Evolutionary conservation across 2,797 vertebrate species (phyloP), one percentile per base, ranked within the genome.

Genomic region (Gallinago nigripennis): DNA sequence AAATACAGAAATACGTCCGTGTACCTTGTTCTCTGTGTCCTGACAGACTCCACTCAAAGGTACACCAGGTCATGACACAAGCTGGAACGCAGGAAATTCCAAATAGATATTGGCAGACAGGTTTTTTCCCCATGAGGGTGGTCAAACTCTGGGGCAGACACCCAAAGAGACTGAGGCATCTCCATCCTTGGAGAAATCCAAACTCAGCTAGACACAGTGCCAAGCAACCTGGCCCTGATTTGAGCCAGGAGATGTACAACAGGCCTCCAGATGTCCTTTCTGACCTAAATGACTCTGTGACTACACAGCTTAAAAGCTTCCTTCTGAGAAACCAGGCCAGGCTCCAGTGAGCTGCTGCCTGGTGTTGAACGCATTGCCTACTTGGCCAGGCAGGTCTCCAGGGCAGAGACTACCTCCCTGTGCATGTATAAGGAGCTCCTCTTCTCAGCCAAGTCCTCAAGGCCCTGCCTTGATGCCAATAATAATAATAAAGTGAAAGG

Each of bases 1-100:
- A 86, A 41, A 57, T 6, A 9, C 6, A 78, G 18, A 78, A 86
- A 75, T 61, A 5, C 6, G 1, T 27, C 23, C 7, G 0, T 6
- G 3, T 27, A 4, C 39, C n/a, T 43, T 31, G 33, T 45, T 7
- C 25, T 51, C 28, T 7, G 0, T 20, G 17, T 46, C 37, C 1
- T 12, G 37, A 15, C 23, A 61, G 77, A 8, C 37, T 70, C 65
- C 15, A 73, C 43, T 41, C 51, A 80, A 41, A 70, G 37, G 16
- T 46, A 16, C 60, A 54, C 4, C 12, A 8, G 17, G 41, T 41
- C 37, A 30, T 2, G 3, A 8, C 60, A 35, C 13, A 31, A 16
- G 30, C 1, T 33, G 27, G 31, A 83, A 9, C 0, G 3, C 3
- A 12, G 15, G 41, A 72, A 79, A 82, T 79, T 46, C 25, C 46